Evolutionary conservation across 2,797 vertebrate genomes (phyloP).

Genomic region (Megalops cyprinoides): DNA sequence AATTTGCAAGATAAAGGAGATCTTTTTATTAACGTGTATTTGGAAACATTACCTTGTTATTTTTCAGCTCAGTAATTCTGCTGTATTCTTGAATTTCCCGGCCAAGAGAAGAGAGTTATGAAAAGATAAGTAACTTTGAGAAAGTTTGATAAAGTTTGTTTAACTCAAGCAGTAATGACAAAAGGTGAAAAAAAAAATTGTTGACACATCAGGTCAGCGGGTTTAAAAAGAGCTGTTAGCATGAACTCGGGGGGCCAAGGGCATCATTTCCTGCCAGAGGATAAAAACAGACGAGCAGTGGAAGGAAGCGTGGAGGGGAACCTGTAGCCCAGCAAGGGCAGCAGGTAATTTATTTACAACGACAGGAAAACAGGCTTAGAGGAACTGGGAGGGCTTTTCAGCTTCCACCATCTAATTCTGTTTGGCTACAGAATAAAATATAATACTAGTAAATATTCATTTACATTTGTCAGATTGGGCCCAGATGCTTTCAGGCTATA

Average conservation of each 20-base stretch:
- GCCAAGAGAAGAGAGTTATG: too few relatives aligned
- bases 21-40: too few relatives aligned
- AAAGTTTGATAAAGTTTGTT: too few relatives aligned
- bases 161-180: too few relatives aligned
- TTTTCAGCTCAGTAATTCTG: too few relatives aligned
- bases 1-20: too few relatives aligned
- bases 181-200: not conserved
- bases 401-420: not conserved
- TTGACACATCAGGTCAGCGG: too few relatives aligned
- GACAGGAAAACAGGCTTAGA: too few relatives aligned
- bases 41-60: too few relatives aligned
- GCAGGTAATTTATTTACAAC: not conserved
- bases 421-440: too few relatives aligned
- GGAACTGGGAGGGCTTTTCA: not conserved
- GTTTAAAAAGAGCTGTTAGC: not conserved
- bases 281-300: not conserved
- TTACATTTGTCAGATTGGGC: not conserved
- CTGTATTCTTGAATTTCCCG: not conserved
- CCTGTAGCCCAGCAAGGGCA: not conserved
- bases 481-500: not conserved
- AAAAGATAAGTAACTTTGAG: too few relatives aligned
- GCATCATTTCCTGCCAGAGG: not conserved
- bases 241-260: not conserved
- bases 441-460: too few relatives aligned
- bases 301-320: not conserved